Conservation (phyloP, 1,140 invertebrate genomes). For the Polyergus mexicanus region DNA sequence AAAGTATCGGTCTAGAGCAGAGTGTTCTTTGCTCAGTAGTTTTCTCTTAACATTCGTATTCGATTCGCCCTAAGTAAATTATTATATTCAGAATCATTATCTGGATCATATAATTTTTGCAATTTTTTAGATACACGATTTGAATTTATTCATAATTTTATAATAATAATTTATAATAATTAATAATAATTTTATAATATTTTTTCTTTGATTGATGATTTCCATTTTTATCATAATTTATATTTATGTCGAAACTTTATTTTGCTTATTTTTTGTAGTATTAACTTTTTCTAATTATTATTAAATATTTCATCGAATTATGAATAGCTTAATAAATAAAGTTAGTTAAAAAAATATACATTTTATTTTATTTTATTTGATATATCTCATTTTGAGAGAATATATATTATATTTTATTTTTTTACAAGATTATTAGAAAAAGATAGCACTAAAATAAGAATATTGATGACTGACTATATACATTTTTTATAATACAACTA, state of each 20-base stretch:
- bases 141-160: neutral
- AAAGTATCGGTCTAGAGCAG: conserved; percentile 44
- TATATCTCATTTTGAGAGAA: neutral
- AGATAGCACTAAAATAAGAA: neutral
- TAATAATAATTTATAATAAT: too few species aligned
- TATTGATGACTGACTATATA: neutral
- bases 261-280: too few species aligned
- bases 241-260: neutral
- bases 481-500: neutral
- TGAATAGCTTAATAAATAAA: neutral
- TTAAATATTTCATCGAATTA: neutral
- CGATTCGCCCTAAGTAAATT: neutral
- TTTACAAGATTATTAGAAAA: neutral
- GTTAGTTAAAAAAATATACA: neutral
- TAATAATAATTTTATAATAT: conserved; percentile 9
- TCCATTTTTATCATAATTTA: neutral
- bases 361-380: too few species aligned
- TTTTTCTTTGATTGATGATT: neutral
- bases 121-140: neutral
- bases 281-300: conserved; percentile 20
- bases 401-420: neutral
- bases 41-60: conserved; percentile 7
- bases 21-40: neutral
- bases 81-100: neutral
- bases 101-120: neutral